Conservation (phyloP, 2,888 invertebrate species). For the Caenorhabditis panamensis region DNA sequence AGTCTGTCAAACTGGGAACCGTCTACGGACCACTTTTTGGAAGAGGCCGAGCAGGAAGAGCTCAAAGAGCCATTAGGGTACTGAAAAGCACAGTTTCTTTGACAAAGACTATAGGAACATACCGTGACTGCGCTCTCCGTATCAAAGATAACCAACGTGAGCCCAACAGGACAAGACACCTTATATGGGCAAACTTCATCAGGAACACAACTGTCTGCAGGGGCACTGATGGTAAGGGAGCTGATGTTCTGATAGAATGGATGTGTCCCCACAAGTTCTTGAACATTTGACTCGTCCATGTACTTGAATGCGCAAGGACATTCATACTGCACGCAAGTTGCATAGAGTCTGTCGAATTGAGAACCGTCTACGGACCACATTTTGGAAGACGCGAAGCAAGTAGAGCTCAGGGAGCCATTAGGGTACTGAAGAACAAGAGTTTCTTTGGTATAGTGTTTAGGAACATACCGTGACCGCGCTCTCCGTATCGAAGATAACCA, state of each 20-base stretch:
- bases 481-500: slow-evolving; percentile 10
- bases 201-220: not conserved
- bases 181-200: not conserved
- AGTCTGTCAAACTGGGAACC: no score
- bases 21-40: no score
- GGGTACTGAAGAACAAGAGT: not conserved
- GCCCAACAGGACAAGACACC: not conserved
- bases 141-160: not conserved
- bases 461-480: not conserved
- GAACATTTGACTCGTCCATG: not conserved
- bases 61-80: no score
- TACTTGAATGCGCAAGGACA: not conserved
- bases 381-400: not conserved
- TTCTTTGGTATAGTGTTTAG: not conserved
- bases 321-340: not conserved
- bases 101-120: no score
- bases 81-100: no score
- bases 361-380: not conserved
- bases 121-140: no score
- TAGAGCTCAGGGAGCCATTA: not conserved
- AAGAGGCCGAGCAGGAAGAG: no score
- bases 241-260: not conserved
- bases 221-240: not conserved
- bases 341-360: not conserved
- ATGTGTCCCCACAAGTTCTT: not conserved